phyloP scores from a whole-genome alignment of 1,140 invertebrate genomes.

The Drosophila saltans region DNA sequence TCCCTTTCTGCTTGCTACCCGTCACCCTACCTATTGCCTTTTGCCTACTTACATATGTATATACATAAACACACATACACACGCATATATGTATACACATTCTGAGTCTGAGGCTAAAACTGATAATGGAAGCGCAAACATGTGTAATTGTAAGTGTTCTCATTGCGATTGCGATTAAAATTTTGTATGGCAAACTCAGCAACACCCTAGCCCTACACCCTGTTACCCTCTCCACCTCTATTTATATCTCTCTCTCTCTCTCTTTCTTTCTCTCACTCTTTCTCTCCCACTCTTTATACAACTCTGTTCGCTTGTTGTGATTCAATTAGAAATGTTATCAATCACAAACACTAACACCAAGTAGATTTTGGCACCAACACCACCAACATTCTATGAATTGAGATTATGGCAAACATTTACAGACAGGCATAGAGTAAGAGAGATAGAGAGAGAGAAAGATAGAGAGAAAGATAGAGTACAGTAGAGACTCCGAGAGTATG shows the following conservation, averaged over 20 bases:
- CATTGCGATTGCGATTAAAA: conserved; percentile 79
- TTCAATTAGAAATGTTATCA: conserved; percentile 72
- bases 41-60: background rate
- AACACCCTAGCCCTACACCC: background rate
- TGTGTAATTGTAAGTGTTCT: conserved; percentile 74
- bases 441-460: background rate
- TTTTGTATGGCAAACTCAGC: conserved; percentile 28
- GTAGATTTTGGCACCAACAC: conserved; percentile 6
- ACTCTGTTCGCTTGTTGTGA: conserved; percentile 50
- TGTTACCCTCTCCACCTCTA: background rate
- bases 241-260: background rate
- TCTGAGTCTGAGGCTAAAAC: conserved; percentile 16
- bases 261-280: background rate
- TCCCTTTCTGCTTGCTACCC: background rate
- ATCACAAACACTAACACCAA: conserved; percentile 31
- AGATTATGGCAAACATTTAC: conserved; percentile 67
- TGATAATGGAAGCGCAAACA: conserved; percentile 69
- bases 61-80: background rate
- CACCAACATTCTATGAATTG: conserved; percentile 15
- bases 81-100: background rate
- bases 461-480: background rate
- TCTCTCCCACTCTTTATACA: background rate
- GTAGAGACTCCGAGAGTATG: background rate
- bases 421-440: conserved; percentile 8
- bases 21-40: background rate